These are phyloP conservation scores for Fragum whitleyi DNA, from an alignment of 2,888 invertebrate genomes.

Conservation along the genomic window DNA sequence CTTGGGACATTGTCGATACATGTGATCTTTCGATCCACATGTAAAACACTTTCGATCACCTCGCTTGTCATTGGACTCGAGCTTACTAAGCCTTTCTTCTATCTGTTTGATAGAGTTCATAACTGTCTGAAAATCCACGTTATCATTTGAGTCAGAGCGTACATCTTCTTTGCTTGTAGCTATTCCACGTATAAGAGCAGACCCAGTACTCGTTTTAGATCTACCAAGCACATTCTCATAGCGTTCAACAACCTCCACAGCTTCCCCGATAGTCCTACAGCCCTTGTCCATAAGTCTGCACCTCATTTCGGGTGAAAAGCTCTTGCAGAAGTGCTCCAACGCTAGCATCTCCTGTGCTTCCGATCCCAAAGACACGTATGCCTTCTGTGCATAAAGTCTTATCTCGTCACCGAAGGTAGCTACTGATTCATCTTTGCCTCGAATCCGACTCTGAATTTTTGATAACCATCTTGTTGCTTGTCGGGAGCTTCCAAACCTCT, in stretches of 20 bases:
- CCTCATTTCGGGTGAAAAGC: slow-evolving; percentile 34
- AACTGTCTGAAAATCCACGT: neutral
- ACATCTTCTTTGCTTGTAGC: neutral
- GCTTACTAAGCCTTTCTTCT: neutral
- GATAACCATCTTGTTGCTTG: slow-evolving; percentile 33
- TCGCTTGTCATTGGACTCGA: neutral
- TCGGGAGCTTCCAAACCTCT: slow-evolving; percentile 38
- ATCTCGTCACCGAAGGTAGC: slow-evolving; percentile 35
- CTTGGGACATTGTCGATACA: slow-evolving; percentile 9
- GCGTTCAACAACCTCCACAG: slow-evolving; percentile 43
- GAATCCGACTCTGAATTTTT: slow-evolving; percentile 32
- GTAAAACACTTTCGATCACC: slow-evolving; percentile 8
- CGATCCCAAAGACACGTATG: slow-evolving; percentile 24
- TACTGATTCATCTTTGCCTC: slow-evolving; percentile 10
- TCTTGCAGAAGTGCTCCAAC: slow-evolving; percentile 39
- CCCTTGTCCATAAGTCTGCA: slow-evolving; percentile 15
- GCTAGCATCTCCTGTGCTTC: slow-evolving; percentile 46
- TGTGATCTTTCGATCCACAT: neutral
- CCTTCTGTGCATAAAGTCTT: slow-evolving; percentile 8
- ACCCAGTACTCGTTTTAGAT: slow-evolving; percentile 9
- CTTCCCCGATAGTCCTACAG: slow-evolving; percentile 32
- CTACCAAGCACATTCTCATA: slow-evolving; percentile 38
- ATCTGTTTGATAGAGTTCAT: neutral
- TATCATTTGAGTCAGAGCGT: neutral
- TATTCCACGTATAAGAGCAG: neutral